phyloP scores from a whole-genome alignment of 2,113 vertebrate genomes.

The Malurus cyaneus region DNA sequence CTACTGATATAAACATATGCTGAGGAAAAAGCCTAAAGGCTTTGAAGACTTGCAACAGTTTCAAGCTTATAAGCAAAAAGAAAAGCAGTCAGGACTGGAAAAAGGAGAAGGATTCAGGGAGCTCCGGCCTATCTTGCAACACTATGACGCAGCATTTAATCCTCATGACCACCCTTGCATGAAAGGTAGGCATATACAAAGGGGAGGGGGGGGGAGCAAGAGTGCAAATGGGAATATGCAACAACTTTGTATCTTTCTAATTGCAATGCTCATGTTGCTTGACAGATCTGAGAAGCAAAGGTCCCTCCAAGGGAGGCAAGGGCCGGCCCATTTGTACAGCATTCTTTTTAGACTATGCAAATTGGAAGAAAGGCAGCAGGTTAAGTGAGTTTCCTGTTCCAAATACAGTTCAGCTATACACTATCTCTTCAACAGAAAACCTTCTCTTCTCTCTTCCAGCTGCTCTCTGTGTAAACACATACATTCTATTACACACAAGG shows the following conservation, averaged over 20 bases:
- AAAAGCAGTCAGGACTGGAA: background rate
- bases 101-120: background rate
- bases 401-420: background rate
- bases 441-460: background rate
- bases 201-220: background rate
- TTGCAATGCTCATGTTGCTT: background rate
- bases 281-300: background rate
- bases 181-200: background rate
- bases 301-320: background rate
- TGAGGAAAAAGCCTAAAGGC: conserved; percentile 14
- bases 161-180: background rate
- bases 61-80: background rate
- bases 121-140: background rate
- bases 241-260: background rate
- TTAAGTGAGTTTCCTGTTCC: background rate
- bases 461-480: background rate
- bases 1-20: conserved; percentile 2
- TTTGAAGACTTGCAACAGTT: background rate
- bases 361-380: background rate
- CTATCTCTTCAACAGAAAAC: background rate
- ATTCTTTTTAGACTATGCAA: background rate
- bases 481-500: background rate
- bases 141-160: background rate
- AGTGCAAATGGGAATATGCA: background rate
- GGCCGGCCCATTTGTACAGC: background rate